Base-by-base conservation (phyloP, 2,113 vertebrate species). In the Cervus canadensis region DNA sequence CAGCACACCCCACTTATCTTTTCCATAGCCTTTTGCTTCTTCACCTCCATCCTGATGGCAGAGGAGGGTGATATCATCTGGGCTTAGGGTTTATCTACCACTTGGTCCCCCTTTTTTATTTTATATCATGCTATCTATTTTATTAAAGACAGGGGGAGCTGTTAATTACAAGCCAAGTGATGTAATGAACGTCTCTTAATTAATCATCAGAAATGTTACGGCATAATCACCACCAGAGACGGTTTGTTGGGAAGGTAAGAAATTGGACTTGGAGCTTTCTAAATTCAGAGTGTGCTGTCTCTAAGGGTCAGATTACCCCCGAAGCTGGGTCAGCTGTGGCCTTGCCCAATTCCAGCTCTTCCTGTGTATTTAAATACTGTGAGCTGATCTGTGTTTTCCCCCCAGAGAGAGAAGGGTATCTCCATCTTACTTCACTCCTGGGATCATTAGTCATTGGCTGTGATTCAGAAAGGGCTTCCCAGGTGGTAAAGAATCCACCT, bases 91-190 rank as follows among this genome's bases (percentile, higher is more conserved):
- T 96, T 97, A 97, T 93, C 81, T 97, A 97, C 93, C 96, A 94
- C 98, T 98, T 97, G 97, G 90, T 87, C 54, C 87, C 59, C 96
- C 95, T 97, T 95, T 71, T 98, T 98, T 98, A 97, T 98, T 98
- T 98, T 96, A 85, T 96, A 30, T n/a, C 81, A 48, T 59, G 84
- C 92, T 96, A 96, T 97, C 87, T 97, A 96, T 98, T 98, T 88
- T 98, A 94, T 98, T 97, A 98, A 98, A 98, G 93, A 98, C 94
- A 96, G 89, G 93, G 95, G 94, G 97, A 98, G 96, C 96, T 97
- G 97, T 98, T 98, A 96, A 96, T 98, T 98, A 94, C 96, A 98
- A 98, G 94, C 94, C 95, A 95, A 85, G 97, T 98, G 95, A 87
- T 97, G 85, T 89, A 97, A 86, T 91, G 98, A 97, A 98, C 95